A percentile compares a stretch with the other conserved stretches of the same genome.
phyloP scores from a whole-genome alignment of 2,888 invertebrate genomes.

The Limnephilus marmoratus region DNA sequence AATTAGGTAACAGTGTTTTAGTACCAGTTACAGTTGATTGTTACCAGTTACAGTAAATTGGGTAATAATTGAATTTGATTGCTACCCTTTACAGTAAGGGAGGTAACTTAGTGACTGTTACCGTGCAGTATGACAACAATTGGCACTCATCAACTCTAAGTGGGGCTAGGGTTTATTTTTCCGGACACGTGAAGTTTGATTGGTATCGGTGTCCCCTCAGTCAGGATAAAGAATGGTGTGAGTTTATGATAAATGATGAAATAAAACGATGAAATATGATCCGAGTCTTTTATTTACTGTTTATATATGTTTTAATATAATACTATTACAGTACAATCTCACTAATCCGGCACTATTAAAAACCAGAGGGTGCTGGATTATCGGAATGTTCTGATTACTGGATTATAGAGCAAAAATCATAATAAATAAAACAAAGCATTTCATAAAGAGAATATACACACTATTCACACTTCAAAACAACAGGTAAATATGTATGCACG shows the following conservation, averaged over 20 bases:
- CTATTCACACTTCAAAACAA: no score
- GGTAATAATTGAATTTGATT: background rate
- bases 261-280: constrained; percentile 54
- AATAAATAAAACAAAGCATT: no score
- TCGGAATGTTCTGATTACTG: no score
- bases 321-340: no score
- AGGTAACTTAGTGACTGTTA: background rate
- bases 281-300: constrained; percentile 11
- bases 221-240: constrained; percentile 55
- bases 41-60: background rate
- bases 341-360: no score
- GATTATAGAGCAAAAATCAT: no score
- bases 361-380: no score
- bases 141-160: background rate
- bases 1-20: background rate
- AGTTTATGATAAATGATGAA: constrained; percentile 59
- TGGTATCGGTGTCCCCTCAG: constrained; percentile 50
- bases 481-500: no score
- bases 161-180: constrained; percentile 40
- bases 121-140: background rate
- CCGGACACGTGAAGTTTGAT: constrained; percentile 45
- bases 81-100: background rate
- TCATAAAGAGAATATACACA: no score
- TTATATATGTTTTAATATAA: background rate
- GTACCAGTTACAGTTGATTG: background rate